Percentiles rank a stretch among this genome's conserved stretches.
phyloP scores from a whole-genome alignment of 2,888 invertebrate genomes.

The Drosophila meridionalis region DNA sequence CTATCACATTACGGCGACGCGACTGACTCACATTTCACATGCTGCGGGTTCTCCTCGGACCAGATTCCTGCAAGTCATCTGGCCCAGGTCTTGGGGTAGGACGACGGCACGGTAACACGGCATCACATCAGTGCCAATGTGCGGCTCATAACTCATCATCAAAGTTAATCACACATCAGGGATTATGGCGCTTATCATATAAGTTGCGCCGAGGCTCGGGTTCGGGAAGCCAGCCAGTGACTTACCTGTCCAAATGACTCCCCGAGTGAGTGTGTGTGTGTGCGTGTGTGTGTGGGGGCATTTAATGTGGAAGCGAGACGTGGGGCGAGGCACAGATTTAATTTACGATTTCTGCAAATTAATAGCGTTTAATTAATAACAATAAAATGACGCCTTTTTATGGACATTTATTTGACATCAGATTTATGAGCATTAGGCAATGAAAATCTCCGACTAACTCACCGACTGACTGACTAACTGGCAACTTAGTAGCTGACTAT shows the following conservation, averaged over 20 bases:
- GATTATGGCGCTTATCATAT: slow-evolving; percentile 81
- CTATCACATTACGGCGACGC: slow-evolving; percentile 73
- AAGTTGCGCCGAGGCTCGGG: slow-evolving; percentile 45
- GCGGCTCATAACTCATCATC: slow-evolving; percentile 81
- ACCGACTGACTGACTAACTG: slow-evolving; percentile 7
- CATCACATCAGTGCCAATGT: slow-evolving; percentile 75
- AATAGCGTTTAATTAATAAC: slow-evolving; percentile 82
- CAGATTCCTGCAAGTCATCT: slow-evolving; percentile 78
- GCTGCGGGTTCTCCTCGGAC: slow-evolving; percentile 42
- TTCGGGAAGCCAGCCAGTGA: slow-evolving; percentile 17
- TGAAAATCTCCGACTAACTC: slow-evolving; percentile 4
- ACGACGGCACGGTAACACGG: slow-evolving; percentile 24
- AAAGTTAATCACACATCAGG: slow-evolving; percentile 81
- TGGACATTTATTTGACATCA: slow-evolving; percentile 72
- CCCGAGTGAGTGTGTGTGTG: slow-evolving; percentile 23
- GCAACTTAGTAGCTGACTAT: slow-evolving; percentile 3
- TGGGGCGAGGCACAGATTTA: slow-evolving; percentile 63
- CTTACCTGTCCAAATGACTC: slow-evolving; percentile 70
- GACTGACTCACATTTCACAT: slow-evolving; percentile 78
- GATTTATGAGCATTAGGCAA: slow-evolving; percentile 65
- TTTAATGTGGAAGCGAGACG: slow-evolving; percentile 59
- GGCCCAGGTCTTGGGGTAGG: slow-evolving; percentile 56
- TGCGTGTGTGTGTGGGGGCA: slow-evolving; percentile 45
- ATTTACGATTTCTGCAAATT: slow-evolving; percentile 82
- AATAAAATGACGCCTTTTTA: slow-evolving; percentile 81